A percentile compares a stretch with the other conserved stretches of the same genome.
phyloP scores from a whole-genome alignment of 2,113 vertebrate genomes.

The Platycercus adscitus region DNA sequence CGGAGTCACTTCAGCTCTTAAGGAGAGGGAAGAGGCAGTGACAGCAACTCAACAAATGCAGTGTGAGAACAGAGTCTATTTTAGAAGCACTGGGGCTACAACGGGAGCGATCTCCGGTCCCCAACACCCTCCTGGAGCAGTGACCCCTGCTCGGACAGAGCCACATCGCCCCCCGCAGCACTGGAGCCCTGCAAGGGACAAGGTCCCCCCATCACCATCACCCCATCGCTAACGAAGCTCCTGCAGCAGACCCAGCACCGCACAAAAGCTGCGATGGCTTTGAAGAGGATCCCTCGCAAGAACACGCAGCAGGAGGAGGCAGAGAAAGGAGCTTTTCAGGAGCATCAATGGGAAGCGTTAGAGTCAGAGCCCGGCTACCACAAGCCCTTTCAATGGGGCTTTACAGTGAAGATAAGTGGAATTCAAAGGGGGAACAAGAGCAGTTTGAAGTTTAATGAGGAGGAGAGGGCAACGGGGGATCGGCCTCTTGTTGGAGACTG shows the following conservation, averaged over 20 bases:
- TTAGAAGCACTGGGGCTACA: constrained; percentile 6
- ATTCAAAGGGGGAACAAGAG: constrained; percentile 8
- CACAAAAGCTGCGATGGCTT: background rate
- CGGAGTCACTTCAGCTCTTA: background rate
- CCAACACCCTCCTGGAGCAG: background rate
- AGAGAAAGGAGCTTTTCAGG: constrained; percentile 52
- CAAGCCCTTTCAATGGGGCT: constrained; percentile 14
- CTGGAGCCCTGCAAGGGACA: too few species aligned
- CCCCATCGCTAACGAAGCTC: background rate
- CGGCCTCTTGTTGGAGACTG: background rate
- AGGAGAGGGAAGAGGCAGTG: background rate
- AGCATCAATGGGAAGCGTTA: background rate
- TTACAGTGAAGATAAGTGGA: constrained; percentile 8
- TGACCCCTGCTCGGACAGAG: background rate
- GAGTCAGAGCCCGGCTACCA: background rate
- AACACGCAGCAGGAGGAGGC: background rate
- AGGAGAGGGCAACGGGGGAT: background rate
- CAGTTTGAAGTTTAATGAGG: constrained; percentile 63
- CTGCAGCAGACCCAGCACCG: rapidly evolving
- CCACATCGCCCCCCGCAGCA: background rate
- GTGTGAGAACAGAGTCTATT: background rate
- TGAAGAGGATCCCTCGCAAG: constrained; percentile 24
- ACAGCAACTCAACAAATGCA: background rate
- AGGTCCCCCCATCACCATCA: background rate
- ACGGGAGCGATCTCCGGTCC: background rate